Base-by-base conservation (phyloP, 2,888 invertebrate genomes). In the Phortica magna region DNA sequence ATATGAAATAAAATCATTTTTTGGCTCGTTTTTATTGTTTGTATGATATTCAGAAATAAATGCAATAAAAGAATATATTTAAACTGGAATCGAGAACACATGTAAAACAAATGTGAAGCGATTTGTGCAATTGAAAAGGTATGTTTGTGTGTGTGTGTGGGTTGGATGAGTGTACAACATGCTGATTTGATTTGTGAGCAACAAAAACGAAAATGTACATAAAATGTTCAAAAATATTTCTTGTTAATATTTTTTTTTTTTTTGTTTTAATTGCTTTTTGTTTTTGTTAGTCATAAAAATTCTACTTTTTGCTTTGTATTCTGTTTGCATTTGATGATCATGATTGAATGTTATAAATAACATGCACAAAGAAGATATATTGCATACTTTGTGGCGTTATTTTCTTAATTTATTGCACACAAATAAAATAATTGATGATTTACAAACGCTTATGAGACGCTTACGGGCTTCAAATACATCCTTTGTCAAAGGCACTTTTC, bases 41-140 rank as follows among this genome's bases (percentile, higher is more conserved):
- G 84, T 81, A 81, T 84, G 75, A 81, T 79, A 81, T 79, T 64
- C 71, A 78, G 81, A 78, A 87, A 80, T 81, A 84, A 42, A 78
- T 80, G 74, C 85, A 77, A 77, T 78, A 71, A 61, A 75, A 59
- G 43, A 76, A 57, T 79, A 55, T 53, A 7, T 64, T 75, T 71
- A 80, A 84, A 82, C 80, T 81, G 78, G 78, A 83, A 82, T 87
- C 78, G 76, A 79, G 67, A 67, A 39, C 67, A 42, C 64, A 31
- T 80, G 81, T 80, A 82, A 81, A 81, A 84, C 80, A 81, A 83
- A 84, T 84, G 84, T 85, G 87, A 84, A 80, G 68, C 80, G 76
- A 83, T 87, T 87, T 80, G 77, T 78, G 81, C 85, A 82, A 80
- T 82, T 71, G 59, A 39, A 19, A n/a, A 17, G 22, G 48, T 19